Evolutionary conservation across 2,797 vertebrate genomes (phyloP).

Genomic region (Dromococcyx pavoninus): DNA sequence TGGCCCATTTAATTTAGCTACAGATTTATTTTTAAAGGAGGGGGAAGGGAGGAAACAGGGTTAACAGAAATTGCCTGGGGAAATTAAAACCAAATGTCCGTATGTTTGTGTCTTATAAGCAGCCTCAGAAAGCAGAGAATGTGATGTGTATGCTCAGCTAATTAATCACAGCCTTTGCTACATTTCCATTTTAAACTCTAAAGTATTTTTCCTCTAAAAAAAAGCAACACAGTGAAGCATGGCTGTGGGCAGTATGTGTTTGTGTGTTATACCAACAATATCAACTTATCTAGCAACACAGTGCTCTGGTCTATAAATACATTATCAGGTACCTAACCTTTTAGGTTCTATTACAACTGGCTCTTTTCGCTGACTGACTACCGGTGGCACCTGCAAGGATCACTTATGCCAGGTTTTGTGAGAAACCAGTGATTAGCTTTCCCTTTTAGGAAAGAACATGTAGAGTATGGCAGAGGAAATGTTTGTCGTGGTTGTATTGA

Average conservation of each 20-base stretch:
- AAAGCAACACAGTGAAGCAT: rapidly evolving
- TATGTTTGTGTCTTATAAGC: constrained; percentile 28
- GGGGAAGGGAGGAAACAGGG: constrained; percentile 29
- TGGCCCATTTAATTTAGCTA: constrained; percentile 62
- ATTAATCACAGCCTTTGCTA: constrained; percentile 39
- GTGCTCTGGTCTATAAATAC: not conserved
- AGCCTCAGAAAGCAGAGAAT: not conserved
- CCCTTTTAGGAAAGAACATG: not conserved
- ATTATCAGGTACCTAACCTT: not conserved
- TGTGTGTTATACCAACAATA: not conserved
- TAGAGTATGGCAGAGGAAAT: not conserved
- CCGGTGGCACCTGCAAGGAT: not conserved
- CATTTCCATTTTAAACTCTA: not conserved
- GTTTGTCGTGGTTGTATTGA: not conserved
- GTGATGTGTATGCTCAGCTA: constrained; percentile 31
- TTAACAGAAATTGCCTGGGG: constrained; percentile 48
- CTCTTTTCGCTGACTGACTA: not conserved
- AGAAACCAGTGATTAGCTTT: not conserved
- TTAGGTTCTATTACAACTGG: not conserved
- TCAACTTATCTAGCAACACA: not conserved
- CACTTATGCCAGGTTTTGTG: not conserved
- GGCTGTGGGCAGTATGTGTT: not conserved
- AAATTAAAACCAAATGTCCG: constrained; percentile 38
- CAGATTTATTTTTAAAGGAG: constrained; percentile 48
- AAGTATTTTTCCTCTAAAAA: not conserved